A percentile compares a stretch with the other conserved stretches of the same genome.
Conservation (phyloP, 2,113 vertebrate genomes). For the Hippocampus abdominalis region DNA sequence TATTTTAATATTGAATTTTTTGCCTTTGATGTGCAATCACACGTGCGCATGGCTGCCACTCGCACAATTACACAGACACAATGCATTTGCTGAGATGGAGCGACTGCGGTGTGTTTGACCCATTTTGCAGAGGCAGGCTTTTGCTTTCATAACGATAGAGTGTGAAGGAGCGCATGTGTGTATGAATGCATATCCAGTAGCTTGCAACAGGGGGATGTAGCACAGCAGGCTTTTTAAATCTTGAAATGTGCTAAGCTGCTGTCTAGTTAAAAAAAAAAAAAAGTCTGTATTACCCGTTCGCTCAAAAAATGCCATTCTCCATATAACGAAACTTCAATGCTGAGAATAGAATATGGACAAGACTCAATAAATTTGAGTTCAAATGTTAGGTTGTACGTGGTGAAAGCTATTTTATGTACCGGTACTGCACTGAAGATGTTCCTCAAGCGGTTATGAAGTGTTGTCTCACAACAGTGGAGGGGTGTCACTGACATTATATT, state of each 20-base stretch:
- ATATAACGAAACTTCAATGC: conserved; percentile 20
- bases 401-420: conserved; percentile 46
- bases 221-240: conserved; percentile 56
- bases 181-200: conserved; percentile 44
- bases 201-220: conserved; percentile 46
- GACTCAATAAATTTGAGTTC: conserved; percentile 19
- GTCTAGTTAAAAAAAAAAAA: conserved; percentile 59
- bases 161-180: conserved; percentile 31
- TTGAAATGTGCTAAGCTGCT: conserved; percentile 61
- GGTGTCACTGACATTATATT: conserved; percentile 56
- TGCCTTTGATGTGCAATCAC: conserved; percentile 64
- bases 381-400: conserved; percentile 10
- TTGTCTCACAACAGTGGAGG: conserved; percentile 53
- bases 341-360: conserved; percentile 19
- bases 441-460: conserved; percentile 59
- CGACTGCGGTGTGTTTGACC: conserved; percentile 65
- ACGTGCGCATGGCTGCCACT: conserved; percentile 51
- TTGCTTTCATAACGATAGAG: conserved; percentile 64
- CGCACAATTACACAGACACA: conserved; percentile 44
- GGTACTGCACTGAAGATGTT: conserved; percentile 9
- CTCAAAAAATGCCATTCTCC: conserved; percentile 54
- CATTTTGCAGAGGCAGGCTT: conserved; percentile 65
- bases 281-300: conserved; percentile 51
- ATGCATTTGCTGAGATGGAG: conserved; percentile 63
- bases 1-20: conserved; percentile 41